phyloP scores from a whole-genome alignment of 2,113 vertebrate genomes.

The Sorex araneus region DNA sequence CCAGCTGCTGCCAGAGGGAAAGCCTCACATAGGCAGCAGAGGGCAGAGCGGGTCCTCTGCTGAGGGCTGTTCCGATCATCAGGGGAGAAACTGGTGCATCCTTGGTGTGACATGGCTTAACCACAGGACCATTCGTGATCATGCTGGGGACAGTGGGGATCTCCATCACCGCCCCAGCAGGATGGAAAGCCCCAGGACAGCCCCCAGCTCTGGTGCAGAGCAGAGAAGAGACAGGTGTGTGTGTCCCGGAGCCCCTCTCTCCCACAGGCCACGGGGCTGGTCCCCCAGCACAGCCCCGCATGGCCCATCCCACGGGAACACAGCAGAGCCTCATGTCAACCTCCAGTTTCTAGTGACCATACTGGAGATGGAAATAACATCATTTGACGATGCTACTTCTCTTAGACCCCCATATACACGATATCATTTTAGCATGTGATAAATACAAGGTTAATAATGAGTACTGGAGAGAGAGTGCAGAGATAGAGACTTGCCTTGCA shows the following conservation, averaged over 20 bases:
- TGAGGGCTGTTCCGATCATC: not conserved
- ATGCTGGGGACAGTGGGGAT: too few relatives aligned
- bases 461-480: too few relatives aligned
- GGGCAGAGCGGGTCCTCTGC: not conserved
- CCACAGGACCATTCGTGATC: not conserved
- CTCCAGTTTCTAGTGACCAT: not conserved
- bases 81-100: not conserved
- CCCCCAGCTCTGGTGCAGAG: not conserved
- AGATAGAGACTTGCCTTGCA: too few relatives aligned
- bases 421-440: conserved; percentile 7
- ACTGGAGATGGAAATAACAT: not conserved
- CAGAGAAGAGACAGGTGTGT: not conserved
- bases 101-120: not conserved
- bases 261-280: not conserved
- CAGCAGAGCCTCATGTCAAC: not conserved
- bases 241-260: not conserved
- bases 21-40: not conserved
- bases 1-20: not conserved
- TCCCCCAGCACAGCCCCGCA: not conserved
- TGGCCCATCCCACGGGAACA: not conserved
- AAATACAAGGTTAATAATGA: not conserved
- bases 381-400: conserved; percentile 49
- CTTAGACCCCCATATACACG: not conserved
- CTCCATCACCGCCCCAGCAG: not conserved
- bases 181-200: not conserved